Percentiles rank a stretch among this genome's conserved stretches.
Evolutionary conservation across 2,797 vertebrate genomes (phyloP).

Genomic region (Odontamblyopus lacepedii): DNA sequence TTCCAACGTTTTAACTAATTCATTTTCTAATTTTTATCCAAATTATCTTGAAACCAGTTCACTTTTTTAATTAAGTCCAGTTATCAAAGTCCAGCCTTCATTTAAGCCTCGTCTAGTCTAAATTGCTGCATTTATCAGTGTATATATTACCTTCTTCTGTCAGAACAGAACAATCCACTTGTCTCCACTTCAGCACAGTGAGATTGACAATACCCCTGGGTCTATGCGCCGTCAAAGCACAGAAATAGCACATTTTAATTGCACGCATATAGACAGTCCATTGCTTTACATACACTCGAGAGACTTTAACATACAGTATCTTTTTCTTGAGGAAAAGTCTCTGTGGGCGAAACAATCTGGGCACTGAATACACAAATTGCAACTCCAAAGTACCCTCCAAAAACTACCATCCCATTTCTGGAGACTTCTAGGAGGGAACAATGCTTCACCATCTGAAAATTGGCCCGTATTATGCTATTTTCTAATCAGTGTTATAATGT

Average conservation of each 20-base stretch:
- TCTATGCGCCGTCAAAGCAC: constrained; percentile 17
- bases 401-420: too few relatives aligned
- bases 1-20: too few relatives aligned
- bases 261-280: background rate
- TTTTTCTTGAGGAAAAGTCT: background rate
- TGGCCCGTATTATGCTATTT: too few relatives aligned
- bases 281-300: background rate
- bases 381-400: too few relatives aligned
- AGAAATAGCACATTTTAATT: constrained; percentile 10
- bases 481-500: too few relatives aligned
- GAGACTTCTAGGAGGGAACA: too few relatives aligned
- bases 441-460: too few relatives aligned
- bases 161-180: background rate
- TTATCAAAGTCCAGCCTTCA: constrained; percentile 46
- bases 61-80: constrained; percentile 19
- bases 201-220: constrained; percentile 18
- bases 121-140: background rate
- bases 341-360: background rate
- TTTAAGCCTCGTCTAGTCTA: background rate
- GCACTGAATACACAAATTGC: background rate
- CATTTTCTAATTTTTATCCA: background rate
- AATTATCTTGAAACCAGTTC: background rate
- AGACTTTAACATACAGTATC: background rate
- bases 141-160: background rate
- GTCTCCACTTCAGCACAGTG: constrained; percentile 40